These are phyloP conservation scores for Ailurus styani DNA, from an alignment of 2,113 vertebrate genomes.

Conservation along the genomic window DNA sequence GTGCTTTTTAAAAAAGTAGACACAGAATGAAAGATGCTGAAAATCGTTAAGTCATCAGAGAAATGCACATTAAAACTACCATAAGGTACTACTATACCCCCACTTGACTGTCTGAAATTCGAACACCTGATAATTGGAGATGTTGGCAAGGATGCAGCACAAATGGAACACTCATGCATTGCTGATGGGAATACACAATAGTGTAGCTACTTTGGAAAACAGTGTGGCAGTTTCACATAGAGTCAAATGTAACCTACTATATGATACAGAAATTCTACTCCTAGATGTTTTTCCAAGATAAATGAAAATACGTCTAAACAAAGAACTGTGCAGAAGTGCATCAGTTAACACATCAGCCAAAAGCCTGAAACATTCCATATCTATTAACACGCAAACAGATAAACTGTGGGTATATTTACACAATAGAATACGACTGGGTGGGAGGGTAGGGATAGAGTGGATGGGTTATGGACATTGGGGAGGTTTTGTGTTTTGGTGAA, in stretches of 20 bases:
- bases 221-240: not conserved
- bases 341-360: not conserved
- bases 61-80: slow-evolving; percentile 6
- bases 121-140: not conserved
- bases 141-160: not conserved
- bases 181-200: not conserved
- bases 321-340: not conserved
- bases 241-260: not conserved
- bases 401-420: not conserved
- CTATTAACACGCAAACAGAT: not conserved
- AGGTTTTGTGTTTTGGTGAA: too few relatives aligned
- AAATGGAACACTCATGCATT: not conserved
- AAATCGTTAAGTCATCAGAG: slow-evolving; percentile 6
- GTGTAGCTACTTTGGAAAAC: not conserved
- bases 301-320: not conserved
- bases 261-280: not conserved
- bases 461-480: too few relatives aligned
- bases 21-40: not conserved
- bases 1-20: not conserved
- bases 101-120: not conserved
- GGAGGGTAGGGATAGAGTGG: too few relatives aligned
- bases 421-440: not conserved
- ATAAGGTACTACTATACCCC: not conserved
- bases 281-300: not conserved
- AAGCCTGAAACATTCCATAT: not conserved